Evolutionary conservation across 2,113 vertebrate species (phyloP), one percentile per base, ranked within the genome.

Genomic region (Mohoua ochrocephala): DNA sequence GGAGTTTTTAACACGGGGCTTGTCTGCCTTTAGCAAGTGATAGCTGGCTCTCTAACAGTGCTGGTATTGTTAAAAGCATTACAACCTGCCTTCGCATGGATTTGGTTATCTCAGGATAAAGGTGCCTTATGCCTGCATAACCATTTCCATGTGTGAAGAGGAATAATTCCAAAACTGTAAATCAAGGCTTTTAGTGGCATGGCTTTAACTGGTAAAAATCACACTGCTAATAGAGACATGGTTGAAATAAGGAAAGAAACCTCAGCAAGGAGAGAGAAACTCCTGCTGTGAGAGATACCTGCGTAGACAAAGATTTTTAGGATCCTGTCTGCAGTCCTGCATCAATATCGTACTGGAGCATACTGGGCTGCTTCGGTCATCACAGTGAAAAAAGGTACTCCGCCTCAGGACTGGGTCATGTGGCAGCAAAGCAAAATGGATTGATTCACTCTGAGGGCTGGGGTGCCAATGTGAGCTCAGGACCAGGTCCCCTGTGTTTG

Each of bases 41-140:
- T 83, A 87, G 61, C 81, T 89, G 69, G 73, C 41, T 80, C 59
- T 70, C 42, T 90, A 93, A 96, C 95, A 97, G 85, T 63, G 82
- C 63, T 70, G 47, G 85, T 70, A 96, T 95, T 94, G 90, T 95
- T 90, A 88, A 70, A 95, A 74, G 47, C 26, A 9, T 50, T 83
- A 31, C 47, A 88, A 90, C 85, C 85, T 91, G 73, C 93, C 49
- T 70, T 86, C 1, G 83, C 95, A 93, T 95, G 96, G 93, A 77
- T 91, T 83, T 95, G 83, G 93, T 95, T 96, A 95, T 96, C 82
- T 94, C 65, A 91, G 47, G 79, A 88, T 96, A 96, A 96, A 94
- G 68, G 92, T 90, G 79, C 82, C 73, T 97, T 91, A 68, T 88
- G 71, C 68, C 17, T 20, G 5, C 31, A 5, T 96, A 97, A 96